phyloP scores from a whole-genome alignment of 2,113 vertebrate species.

The Numida meleagris region DNA sequence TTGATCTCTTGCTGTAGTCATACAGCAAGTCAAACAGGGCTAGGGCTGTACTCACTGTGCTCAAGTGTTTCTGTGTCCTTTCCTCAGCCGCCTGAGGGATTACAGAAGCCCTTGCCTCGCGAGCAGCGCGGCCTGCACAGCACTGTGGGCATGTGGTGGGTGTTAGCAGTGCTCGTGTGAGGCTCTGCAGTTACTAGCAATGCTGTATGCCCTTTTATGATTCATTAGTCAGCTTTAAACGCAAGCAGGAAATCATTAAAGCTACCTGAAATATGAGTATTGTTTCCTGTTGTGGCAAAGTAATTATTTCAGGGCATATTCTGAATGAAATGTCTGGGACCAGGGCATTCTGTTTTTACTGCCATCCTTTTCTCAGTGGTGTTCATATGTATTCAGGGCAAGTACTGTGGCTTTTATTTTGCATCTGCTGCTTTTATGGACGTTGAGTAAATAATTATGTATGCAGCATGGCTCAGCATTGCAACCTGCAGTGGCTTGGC shows the following conservation, averaged over 20 bases:
- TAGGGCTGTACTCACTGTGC: background rate
- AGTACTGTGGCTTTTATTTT: constrained; percentile 5
- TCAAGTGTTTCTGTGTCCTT: background rate
- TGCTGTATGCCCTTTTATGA: background rate
- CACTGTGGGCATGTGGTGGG: background rate
- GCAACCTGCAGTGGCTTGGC: background rate
- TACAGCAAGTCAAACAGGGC: background rate
- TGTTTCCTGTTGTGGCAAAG: constrained; percentile 3
- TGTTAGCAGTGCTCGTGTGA: background rate
- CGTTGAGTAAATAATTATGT: background rate
- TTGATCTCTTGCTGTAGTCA: background rate
- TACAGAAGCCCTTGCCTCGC: too few species aligned
- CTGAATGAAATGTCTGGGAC: background rate
- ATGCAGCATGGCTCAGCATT: background rate
- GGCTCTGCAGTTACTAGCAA: background rate
- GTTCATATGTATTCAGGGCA: background rate
- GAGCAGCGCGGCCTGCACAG: fast-evolving
- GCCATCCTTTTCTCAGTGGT: background rate
- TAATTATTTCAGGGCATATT: background rate
- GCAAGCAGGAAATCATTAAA: background rate
- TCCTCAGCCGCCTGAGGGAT: background rate
- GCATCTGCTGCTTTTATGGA: constrained; percentile 7
- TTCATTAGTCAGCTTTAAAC: background rate
- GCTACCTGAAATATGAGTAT: background rate
- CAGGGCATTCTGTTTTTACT: background rate